Base-by-base conservation (phyloP, 2,797 vertebrate species). In the Nasua narica region DNA sequence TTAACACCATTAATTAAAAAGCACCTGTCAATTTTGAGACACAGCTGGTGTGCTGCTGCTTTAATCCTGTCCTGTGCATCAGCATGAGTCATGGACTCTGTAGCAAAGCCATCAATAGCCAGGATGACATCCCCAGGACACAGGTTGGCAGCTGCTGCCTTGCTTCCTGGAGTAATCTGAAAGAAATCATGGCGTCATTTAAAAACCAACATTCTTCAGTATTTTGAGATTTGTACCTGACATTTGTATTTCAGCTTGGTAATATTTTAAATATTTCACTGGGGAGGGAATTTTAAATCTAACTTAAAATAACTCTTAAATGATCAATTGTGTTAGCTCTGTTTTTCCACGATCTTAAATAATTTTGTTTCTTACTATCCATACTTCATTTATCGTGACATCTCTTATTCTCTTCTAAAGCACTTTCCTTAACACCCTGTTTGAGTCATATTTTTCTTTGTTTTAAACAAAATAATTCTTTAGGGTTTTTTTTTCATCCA, bases 61-160 rank as follows among this genome's bases (percentile, higher is more conserved):
- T 99, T 99, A 94, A 99, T 99, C 98, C 99, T 99, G 98, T 99
- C 99, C 98, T 99, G 99, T 29, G 99, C 99, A 78, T 99, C 99
- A 9, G 99, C 99, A 91, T 99, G 99, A 98, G 99, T 99, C 99
- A 99, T 99, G 91, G 99, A 98, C 62, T 99, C 97, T n/a, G 99
- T 99, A 2, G 99, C 96, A 40, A 98, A 98, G n/a, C 99, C 99
- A 62, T 99, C 99, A 46, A 99, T 99, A 95, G 99, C 99, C 98
- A 99, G 56, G 98, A 99, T 99, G 91, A 99, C 95, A 79, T 99
- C 99, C 35, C 99, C 99, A 3, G 99, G 98, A 83, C 98, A 99
- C 95, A 99, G 97, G 98, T 99, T 99, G 82, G 99, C 99, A 4
- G 98, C 85, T 10, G 99, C 99, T 6, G 99, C 99, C 98, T 99